Evolutionary conservation across 2,797 vertebrate genomes (phyloP).

Genomic region (Alauda arvensis): DNA sequence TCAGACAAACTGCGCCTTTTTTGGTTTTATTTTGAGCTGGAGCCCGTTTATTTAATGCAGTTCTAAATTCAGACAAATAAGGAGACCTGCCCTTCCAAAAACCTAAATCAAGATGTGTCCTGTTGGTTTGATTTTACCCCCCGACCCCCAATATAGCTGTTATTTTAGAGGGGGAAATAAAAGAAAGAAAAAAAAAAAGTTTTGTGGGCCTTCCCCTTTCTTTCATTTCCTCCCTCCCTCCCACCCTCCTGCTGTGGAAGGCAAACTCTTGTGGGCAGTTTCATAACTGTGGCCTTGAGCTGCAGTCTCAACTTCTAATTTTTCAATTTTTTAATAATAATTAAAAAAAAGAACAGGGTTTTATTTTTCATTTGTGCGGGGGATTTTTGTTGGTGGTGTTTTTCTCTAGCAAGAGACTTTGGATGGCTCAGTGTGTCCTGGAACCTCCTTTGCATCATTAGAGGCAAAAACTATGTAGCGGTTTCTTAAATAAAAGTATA

Average conservation of each 20-base stretch:
- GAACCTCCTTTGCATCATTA: conserved; percentile 36
- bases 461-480: conserved; percentile 39
- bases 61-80: conserved; percentile 16
- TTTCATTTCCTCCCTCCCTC: neutral
- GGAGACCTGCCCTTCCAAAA: neutral
- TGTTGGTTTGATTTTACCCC: neutral
- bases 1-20: neutral
- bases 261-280: neutral
- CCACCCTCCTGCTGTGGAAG: neutral
- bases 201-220: neutral
- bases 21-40: neutral
- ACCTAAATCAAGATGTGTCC: conserved; percentile 6
- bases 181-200: neutral
- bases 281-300: neutral
- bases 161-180: neutral
- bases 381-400: neutral
- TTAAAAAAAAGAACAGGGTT: neutral
- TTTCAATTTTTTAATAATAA: conserved; percentile 26
- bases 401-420: neutral
- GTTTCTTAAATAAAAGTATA: conserved; percentile 57
- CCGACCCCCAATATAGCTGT: neutral
- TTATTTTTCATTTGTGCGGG: neutral
- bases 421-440: conserved; percentile 12
- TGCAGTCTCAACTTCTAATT: neutral
- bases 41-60: conserved; percentile 25